Evolutionary conservation across 2,797 vertebrate genomes (phyloP).

Genomic region (Dryobates pubescens): DNA sequence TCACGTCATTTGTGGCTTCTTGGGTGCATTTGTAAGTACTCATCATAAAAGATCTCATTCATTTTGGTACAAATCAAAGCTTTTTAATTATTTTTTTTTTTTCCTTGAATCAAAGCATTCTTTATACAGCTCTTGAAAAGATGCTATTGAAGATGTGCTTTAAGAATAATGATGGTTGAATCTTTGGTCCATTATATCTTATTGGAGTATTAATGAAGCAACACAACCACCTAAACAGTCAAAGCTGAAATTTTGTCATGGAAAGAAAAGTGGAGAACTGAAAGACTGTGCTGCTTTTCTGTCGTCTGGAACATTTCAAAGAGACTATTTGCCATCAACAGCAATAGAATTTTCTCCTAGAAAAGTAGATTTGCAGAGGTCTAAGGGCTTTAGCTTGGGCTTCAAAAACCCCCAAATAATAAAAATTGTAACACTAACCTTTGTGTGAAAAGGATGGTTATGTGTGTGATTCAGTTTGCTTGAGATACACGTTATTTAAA

Average conservation of each 20-base stretch:
- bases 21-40: constrained; percentile 38
- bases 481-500: background rate
- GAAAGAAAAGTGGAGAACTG: background rate
- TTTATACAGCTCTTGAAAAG: constrained; percentile 42
- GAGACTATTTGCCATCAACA: background rate
- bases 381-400: background rate
- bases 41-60: constrained; percentile 44
- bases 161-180: constrained; percentile 9
- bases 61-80: background rate
- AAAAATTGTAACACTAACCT: background rate
- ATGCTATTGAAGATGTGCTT: constrained; percentile 24
- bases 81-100: too few species aligned
- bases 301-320: background rate
- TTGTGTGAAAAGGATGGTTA: background rate
- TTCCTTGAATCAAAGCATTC: constrained; percentile 34
- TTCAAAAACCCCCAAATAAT: background rate
- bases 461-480: background rate
- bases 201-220: background rate
- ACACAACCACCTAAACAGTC: background rate
- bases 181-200: constrained; percentile 26
- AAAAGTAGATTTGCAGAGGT: background rate
- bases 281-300: background rate
- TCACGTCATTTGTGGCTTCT: constrained; percentile 33
- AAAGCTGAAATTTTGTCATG: background rate
- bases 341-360: background rate